Conservation (phyloP, 2,888 invertebrate species). For the Latrodectus elegans region DNA sequence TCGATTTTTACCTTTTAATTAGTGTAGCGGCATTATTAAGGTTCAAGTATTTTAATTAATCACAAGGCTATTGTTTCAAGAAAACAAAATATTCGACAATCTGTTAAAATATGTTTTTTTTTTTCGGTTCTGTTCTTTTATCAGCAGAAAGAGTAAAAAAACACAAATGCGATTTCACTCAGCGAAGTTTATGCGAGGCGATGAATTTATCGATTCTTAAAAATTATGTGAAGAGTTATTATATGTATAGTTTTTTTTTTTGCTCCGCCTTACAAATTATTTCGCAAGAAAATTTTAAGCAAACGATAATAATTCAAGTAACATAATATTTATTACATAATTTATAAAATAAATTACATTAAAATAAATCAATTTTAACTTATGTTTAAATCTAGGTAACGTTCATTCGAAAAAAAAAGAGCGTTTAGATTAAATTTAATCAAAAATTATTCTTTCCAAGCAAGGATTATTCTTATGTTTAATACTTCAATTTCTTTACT, state of each 20-base stretch:
- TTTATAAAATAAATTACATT: too few species aligned
- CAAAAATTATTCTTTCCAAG: too few species aligned
- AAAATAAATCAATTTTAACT: too few species aligned
- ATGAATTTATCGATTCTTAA: conserved; percentile 46
- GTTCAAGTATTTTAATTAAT: conserved; percentile 68
- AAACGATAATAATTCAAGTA: too few species aligned
- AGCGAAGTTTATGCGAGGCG: conserved; percentile 7
- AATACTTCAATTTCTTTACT: too few species aligned
- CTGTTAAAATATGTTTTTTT: conserved; percentile 38
- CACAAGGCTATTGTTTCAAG: conserved; percentile 55
- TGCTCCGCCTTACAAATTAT: too few species aligned
- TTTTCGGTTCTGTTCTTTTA: conserved; percentile 12
- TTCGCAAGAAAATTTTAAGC: too few species aligned
- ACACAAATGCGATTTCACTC: conserved; percentile 20
- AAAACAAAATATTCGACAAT: conserved; percentile 62
- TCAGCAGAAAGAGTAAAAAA: conserved; percentile 21
- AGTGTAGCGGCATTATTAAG: conserved; percentile 64
- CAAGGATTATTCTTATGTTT: too few species aligned
- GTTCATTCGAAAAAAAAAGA: too few species aligned
- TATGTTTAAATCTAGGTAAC: too few species aligned
- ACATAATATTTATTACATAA: too few species aligned
- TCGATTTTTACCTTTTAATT: conserved; percentile 69
- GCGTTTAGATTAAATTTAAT: too few species aligned
- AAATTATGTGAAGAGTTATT: conserved; percentile 16
- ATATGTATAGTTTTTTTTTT: background rate